A percentile compares a stretch with the other conserved stretches of the same genome.
These are phyloP conservation scores for Takifugu bimaculatus DNA, from an alignment of 2,113 vertebrate genomes.

Conservation along the genomic window DNA sequence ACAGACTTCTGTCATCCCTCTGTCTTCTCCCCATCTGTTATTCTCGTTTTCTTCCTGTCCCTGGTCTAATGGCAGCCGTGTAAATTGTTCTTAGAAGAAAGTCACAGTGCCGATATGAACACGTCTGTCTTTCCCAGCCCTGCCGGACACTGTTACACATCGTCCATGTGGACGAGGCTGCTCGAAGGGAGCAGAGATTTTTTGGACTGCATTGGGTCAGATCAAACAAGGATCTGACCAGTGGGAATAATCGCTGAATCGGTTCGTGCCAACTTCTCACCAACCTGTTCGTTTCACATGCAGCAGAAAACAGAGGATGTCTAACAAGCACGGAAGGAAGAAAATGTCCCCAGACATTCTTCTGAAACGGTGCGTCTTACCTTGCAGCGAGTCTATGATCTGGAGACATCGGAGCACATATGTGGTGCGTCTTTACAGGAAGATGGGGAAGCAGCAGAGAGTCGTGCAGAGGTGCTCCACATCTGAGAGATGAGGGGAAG, in stretches of 20 bases:
- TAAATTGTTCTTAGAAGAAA: conserved; percentile 1
- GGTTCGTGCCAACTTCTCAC: background rate
- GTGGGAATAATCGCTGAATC: background rate
- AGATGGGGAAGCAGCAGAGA: conserved; percentile 60
- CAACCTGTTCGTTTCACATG: conserved; percentile 56
- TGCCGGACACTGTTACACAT: conserved; percentile 47
- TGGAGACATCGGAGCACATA: conserved; percentile 75
- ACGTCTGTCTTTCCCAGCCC: conserved; percentile 26
- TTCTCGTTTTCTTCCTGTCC: no score
- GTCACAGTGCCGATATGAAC: no score
- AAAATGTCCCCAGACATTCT: conserved; percentile 4
- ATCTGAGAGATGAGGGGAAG: conserved; percentile 48
- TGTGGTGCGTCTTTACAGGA: conserved; percentile 66
- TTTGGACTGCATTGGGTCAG: conserved; percentile 21
- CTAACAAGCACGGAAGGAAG: background rate
- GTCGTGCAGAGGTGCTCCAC: conserved; percentile 63
- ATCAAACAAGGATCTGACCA: conserved; percentile 8
- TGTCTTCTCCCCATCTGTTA: no score
- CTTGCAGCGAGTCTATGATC: conserved; percentile 69
- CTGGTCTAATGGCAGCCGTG: no score
- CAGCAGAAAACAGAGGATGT: conserved; percentile 9
- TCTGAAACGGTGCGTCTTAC: conserved; percentile 53
- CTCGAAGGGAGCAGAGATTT: conserved; percentile 21
- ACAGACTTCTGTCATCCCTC: no score
- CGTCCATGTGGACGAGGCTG: conserved; percentile 34